Conservation (phyloP, 2,113 vertebrate genomes). For the Vulpes ferrilata region DNA sequence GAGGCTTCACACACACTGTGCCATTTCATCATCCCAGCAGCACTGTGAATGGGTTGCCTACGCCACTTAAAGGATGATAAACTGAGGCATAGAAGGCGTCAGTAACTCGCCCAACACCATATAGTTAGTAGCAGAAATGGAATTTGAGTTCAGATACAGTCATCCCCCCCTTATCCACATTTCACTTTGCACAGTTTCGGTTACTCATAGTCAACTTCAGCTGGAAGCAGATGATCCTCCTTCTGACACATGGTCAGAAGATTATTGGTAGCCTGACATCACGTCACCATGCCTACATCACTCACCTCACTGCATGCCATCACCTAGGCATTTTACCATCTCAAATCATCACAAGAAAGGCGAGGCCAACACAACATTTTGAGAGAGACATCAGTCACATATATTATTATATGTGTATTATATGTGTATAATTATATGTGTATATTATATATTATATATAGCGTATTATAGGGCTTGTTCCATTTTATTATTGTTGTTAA, state of each 20-base stretch:
- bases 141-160: background rate
- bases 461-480: too few species aligned
- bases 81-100: background rate
- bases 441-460: too few species aligned
- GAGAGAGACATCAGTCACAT: background rate
- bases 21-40: background rate
- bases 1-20: background rate
- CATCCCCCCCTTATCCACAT: background rate
- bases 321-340: background rate
- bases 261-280: background rate
- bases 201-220: background rate
- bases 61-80: background rate
- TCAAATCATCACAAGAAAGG: background rate
- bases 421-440: too few species aligned
- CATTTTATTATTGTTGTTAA: background rate
- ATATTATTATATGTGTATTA: too few species aligned
- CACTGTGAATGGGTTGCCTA: background rate
- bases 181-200: background rate
- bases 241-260: background rate
- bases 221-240: background rate
- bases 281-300: background rate
- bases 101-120: background rate
- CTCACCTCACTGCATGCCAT: background rate
- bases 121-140: background rate
- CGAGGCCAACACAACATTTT: background rate